Evolutionary conservation across 1,140 invertebrate genomes (phyloP).

Genomic region (Apis mellifera): DNA sequence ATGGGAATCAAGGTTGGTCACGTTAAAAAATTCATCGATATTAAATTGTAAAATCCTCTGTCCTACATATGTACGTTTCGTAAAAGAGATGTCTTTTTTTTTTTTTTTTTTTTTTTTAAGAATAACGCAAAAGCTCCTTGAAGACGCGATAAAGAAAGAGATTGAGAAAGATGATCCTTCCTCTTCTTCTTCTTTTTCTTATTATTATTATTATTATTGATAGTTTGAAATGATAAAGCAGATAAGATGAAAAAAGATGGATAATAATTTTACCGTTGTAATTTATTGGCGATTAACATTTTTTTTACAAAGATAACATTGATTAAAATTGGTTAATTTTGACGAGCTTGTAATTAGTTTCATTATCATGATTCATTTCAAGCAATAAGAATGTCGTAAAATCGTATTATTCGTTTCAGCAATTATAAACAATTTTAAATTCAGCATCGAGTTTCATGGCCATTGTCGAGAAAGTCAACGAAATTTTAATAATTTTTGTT

Average conservation of each 20-base stretch:
- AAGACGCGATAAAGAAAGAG: too few relatives aligned
- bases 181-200: too few relatives aligned
- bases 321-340: not conserved
- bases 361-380: not conserved
- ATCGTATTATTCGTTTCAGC: not conserved
- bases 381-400: not conserved
- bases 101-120: too few relatives aligned
- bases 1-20: not conserved
- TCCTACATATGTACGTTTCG: too few relatives aligned
- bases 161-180: too few relatives aligned
- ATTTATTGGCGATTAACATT: not conserved
- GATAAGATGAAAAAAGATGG: too few relatives aligned
- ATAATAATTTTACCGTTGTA: not conserved
- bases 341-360: not conserved
- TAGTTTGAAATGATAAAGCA: too few relatives aligned
- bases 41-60: not conserved
- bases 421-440: not conserved
- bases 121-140: too few relatives aligned
- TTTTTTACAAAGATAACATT: not conserved
- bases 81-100: too few relatives aligned
- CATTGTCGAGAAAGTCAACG: not conserved
- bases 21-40: not conserved
- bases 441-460: not conserved
- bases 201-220: too few relatives aligned
- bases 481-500: not conserved